Base-by-base conservation (phyloP, 2,113 vertebrate species). In the Chaetodon trifascialis region DNA sequence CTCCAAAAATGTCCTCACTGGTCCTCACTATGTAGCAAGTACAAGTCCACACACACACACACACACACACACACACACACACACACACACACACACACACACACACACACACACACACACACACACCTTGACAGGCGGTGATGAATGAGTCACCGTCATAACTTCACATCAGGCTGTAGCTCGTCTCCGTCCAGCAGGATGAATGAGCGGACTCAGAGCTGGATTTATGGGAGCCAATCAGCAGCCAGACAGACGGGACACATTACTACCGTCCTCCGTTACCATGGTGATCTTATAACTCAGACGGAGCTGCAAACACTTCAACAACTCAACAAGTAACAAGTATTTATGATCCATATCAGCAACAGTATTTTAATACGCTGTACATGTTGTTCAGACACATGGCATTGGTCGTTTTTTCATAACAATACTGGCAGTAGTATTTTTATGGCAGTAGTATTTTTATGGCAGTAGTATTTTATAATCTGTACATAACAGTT, bases 221-320 rank as follows among this genome's bases (percentile, higher is more conserved):
- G 58, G 72, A 82, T 82, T 77, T 56, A 75, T 36, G 56, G 34
- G 52, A 83, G 76, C 86, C 86, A 87, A 90, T 92, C 86, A 65
- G 68, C 47, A 67, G 75, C 49, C 78, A 14, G 65, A 66, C 36
- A 0, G 58, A 36, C 4, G 1, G 52, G 63, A 36, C 23, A 23
- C 68, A 6, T 71, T 42, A 79, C 77, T 65, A 65, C 51, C 12
- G 25, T 40, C 40, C 44, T 0, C 40, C 47, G 25, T 81, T 54
- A 21, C 80, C 63, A 77, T 51, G 55, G 84, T 6, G 73, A 82
- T 66, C 54, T 21, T 38, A 11, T 19, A 73, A 38, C 68, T 70
- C 58, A 63, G 25, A 54, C 1, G 17, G 42, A 30, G 21, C 40
- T 51, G 42, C 21, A 4, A 38, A 38, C 30, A 10, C 60, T 40